Conservation (phyloP, 1,140 invertebrate genomes). For the Temnothorax nylanderi region DNA sequence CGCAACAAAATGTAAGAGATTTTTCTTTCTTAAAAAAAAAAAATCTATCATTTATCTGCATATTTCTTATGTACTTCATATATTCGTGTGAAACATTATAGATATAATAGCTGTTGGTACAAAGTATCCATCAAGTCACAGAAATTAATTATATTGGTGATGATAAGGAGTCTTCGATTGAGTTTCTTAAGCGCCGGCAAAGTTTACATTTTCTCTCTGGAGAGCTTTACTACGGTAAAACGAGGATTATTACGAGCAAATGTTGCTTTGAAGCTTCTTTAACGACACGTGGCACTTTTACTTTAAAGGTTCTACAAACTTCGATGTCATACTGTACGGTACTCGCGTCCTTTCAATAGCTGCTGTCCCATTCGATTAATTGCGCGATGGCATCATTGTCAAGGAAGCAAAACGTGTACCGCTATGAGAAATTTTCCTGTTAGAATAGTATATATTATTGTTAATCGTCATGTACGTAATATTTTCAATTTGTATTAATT, state of each 20-base stretch:
- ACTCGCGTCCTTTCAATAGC: conserved; percentile 9
- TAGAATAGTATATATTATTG: background rate
- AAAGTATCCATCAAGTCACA: conserved; percentile 4
- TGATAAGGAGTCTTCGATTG: conserved; percentile 5
- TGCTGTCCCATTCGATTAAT: background rate
- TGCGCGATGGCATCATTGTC: background rate
- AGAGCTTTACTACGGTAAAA: conserved; percentile 35
- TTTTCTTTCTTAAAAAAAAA: background rate
- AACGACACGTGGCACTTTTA: background rate
- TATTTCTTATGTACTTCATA: background rate
- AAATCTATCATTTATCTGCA: background rate
- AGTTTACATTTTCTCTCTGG: conserved; percentile 27
- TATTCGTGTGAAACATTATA: background rate
- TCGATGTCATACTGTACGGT: conserved; percentile 28
- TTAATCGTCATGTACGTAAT: background rate
- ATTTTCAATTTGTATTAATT: background rate
- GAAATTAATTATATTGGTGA: conserved; percentile 22
- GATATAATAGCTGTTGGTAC: conserved; percentile 37
- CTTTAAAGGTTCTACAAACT: conserved; percentile 36
- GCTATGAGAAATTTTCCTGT: background rate
- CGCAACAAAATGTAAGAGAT: conserved; percentile 56
- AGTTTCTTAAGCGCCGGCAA: conserved; percentile 30
- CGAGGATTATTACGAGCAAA: background rate
- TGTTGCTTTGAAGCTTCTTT: background rate
- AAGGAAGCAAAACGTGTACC: background rate